Conservation (phyloP, 2,888 invertebrate genomes). For the Proisotoma minuta region DNA sequence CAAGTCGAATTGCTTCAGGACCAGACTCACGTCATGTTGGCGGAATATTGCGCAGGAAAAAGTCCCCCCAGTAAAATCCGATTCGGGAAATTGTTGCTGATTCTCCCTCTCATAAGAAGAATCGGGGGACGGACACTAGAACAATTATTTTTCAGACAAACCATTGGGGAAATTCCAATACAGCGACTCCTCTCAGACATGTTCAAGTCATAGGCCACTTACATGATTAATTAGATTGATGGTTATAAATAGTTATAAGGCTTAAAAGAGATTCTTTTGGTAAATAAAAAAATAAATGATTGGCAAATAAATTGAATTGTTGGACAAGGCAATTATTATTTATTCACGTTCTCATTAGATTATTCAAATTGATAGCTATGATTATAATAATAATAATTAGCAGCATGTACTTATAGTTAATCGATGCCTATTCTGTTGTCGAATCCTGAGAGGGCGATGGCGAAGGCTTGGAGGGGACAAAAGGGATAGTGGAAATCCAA, state of each 20-base stretch:
- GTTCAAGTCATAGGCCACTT: slow-evolving; percentile 51
- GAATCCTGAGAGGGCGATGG: slow-evolving; percentile 95
- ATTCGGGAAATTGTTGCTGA: slow-evolving; percentile 68
- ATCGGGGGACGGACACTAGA: slow-evolving; percentile 58
- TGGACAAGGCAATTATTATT: too few relatives aligned
- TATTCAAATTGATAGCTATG: too few relatives aligned
- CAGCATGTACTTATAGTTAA: too few relatives aligned
- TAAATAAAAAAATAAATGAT: too few relatives aligned
- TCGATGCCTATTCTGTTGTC: slow-evolving; percentile 69
- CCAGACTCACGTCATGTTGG: slow-evolving; percentile 70
- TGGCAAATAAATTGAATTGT: too few relatives aligned
- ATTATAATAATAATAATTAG: too few relatives aligned
- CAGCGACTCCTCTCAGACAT: slow-evolving; percentile 66
- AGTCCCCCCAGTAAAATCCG: slow-evolving; percentile 54
- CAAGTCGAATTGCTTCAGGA: slow-evolving; percentile 65
- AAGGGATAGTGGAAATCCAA: slow-evolving; percentile 98
- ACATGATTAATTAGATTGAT: too few relatives aligned
- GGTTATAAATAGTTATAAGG: too few relatives aligned
- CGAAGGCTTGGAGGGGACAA: slow-evolving; percentile 96
- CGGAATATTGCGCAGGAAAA: slow-evolving; percentile 50
- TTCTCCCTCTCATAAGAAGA: slow-evolving; percentile 63
- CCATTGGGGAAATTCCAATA: slow-evolving; percentile 68
- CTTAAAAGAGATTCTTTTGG: too few relatives aligned
- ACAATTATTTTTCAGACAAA: slow-evolving; percentile 72
- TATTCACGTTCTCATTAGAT: too few relatives aligned